Base-by-base conservation (phyloP, 2,797 vertebrate genomes). In the Epinephelus awoara region DNA sequence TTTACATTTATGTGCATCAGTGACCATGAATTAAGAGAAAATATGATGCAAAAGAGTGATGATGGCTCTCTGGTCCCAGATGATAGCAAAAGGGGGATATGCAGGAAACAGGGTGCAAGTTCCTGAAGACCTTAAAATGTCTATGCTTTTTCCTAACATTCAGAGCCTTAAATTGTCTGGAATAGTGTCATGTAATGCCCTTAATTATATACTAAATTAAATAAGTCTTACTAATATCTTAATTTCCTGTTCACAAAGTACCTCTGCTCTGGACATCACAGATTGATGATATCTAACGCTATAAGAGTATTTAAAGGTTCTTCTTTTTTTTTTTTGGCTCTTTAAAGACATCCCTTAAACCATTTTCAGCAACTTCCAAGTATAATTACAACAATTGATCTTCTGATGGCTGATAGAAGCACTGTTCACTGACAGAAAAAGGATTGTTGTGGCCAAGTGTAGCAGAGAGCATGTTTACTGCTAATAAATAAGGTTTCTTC, bases 401-500 rank as follows among this genome's bases (percentile, higher is more conserved):
- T 64, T 54, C 14, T 11, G 13, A 11, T 40, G 55, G 66, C 46
- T 70, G 34, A 63, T 38, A 9, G 57, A 61, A 25, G 38, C n/a
- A 12, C n/a, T n/a, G 47, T 13, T 51, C 50, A 17, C 29, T 63
- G 54, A 58, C 64, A 71, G 25, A 57, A n/a, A n/a, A 51, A 7
- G 23, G 42, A 14, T 10, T 3, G 4, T 14, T 29, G 12, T 34
- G 25, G 54, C 47, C 68, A 25, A 23, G 7, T 56, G 34, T 2
- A 64, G 19, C 67, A 47, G 25, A 70, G n/a, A 23, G 55, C 55
- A 27, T 55, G 23, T 50, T 77, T 67, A 61, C 29, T 55, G 52
- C 40, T 64, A 47, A 76, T 67, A 54, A 62, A 65, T 21, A 52
- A 27, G 5, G 6, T 66, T 72, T 47, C 68, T 63, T 27, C 54